These are phyloP conservation scores for Campoplex capitator DNA, from an alignment of 2,888 invertebrate genomes.

Conservation along the genomic window DNA sequence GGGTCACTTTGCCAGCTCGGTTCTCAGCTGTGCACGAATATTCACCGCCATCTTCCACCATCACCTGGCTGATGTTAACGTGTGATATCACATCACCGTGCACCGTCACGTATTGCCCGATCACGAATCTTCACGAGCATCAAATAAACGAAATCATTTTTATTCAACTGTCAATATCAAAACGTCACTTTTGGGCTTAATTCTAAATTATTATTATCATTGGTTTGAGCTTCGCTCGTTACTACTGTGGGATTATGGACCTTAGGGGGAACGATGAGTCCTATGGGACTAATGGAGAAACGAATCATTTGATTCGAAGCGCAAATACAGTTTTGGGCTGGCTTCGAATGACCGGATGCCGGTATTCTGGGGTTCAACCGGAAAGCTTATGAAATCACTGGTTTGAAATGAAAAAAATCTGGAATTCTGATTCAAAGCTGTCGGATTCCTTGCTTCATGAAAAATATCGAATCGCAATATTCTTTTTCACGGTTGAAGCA, in stretches of 20 bases:
- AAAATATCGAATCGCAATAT: neutral
- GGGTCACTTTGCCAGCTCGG: constrained; percentile 90
- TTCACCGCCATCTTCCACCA: constrained; percentile 92
- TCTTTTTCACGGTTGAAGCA: neutral
- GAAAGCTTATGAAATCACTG: neutral
- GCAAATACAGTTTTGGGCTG: neutral
- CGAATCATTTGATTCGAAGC: neutral
- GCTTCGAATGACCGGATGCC: neutral
- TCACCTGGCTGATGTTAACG: constrained; percentile 92
- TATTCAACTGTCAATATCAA: neutral
- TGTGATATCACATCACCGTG: constrained; percentile 94
- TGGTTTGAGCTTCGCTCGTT: neutral
- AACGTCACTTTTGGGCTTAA: neutral
- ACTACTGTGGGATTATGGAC: neutral
- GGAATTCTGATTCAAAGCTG: neutral
- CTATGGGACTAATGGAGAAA: neutral
- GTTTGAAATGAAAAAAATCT: neutral
- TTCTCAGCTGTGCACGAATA: constrained; percentile 92
- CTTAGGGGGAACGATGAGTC: neutral
- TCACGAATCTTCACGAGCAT: constrained; percentile 87
- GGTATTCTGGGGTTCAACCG: neutral
- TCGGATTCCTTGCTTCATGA: neutral
- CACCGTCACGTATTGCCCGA: constrained; percentile 91
- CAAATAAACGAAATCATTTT: neutral
- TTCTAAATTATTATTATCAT: neutral